Evolutionary conservation across 2,113 vertebrate genomes (phyloP), one percentile per base, ranked within the genome.

Genomic region (Microcebus griseorufus): DNA sequence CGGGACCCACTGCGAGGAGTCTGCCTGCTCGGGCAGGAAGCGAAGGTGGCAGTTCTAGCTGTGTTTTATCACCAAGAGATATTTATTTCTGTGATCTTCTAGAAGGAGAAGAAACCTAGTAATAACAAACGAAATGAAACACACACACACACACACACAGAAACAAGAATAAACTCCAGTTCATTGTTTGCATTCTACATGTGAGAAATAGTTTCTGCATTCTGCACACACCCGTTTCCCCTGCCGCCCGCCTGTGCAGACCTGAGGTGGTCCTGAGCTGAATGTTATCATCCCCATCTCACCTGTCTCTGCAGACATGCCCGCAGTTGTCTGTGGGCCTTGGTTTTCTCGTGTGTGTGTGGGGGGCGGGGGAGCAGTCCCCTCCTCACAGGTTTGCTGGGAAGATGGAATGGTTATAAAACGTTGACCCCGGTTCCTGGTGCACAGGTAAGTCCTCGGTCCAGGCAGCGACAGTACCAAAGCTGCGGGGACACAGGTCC

Each of bases 1-100:
- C 70, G 88, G 93, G 92, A 98, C 97, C 97, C 76, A 45, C 91
- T 89, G 60, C 73, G 69, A 69, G 16, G 62, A 70, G 5, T 84
- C 92, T 88, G 96, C 97, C 93, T 58, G 78, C 73, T 14, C 37
- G 18, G 55, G 55, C 64, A 45, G 70, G 93, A 93, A 95, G 98
- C 58, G 91, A 94, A 97, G 82, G 32, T 0, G 27, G 29, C 94
- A 82, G 82, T 20, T 94, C 90, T 89, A 16, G 81, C 96, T 97
- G 90, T 25, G 51, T 75, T 95, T 92, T 88, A 53, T 91, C 48
- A 72, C 55, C 37, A 9, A 53, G 70, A 97, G 89, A 53, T 60
- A 14, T 86, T 84, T 69, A 88, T 58, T 45, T 89, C 84, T 97
- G 58, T 4, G 16, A 81, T 48, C 60, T 90, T 80, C 76, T 62